Evolutionary conservation across 2,797 vertebrate genomes (phyloP), one percentile per base, ranked within the genome.

Genomic region (Sebastes matsubarae): DNA sequence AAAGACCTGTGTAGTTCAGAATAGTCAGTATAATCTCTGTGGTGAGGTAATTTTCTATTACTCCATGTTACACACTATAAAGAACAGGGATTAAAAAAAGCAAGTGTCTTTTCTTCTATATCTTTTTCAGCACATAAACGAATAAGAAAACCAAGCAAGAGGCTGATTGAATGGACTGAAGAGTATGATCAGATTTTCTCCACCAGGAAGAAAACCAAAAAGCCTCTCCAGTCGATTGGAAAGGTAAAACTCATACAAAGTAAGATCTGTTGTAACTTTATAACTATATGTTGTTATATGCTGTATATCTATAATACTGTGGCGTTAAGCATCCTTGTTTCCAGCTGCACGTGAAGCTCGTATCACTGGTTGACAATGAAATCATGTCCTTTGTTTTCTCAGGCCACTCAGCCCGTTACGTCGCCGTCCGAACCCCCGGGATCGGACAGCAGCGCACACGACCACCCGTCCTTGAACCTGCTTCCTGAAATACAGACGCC

Each of bases 91-190:
- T 63, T 24, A 3, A 14, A 65, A 65, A 42, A 38, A 13, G 24
- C 12, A 16, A 42, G 42, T 55, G 8, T 77, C 2, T 61, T 68
- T 54, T 30, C 10, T 32, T 60, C 12, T 12, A 32, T 81, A 5
- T 77, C 50, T 25, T 85, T 78, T 84, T 76, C 88, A 97, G 93
- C 91, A 74, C 95, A 95, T 91, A 99, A 99, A 87, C 96, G 98
- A 79, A 97, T 98, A 85, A 95, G 97, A 92, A 99, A 98, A 95
- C 97, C 98, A 18, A 99, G 98, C 94, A 99, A 99, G 92, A 95
- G 98, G 93, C 96, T 98, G 89, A 96, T 98, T 69, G 97, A 99
- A 84, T 98, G 97, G 95, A 97, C 97, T 46, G 97, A 98, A 92
- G 98, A 99, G 72, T 98, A 98, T 25, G 97, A 98, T 93, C 97